A percentile compares a stretch with the other conserved stretches of the same genome.
Evolutionary conservation across 2,797 vertebrate genomes (phyloP).

Genomic region (Sebastes oblongus): DNA sequence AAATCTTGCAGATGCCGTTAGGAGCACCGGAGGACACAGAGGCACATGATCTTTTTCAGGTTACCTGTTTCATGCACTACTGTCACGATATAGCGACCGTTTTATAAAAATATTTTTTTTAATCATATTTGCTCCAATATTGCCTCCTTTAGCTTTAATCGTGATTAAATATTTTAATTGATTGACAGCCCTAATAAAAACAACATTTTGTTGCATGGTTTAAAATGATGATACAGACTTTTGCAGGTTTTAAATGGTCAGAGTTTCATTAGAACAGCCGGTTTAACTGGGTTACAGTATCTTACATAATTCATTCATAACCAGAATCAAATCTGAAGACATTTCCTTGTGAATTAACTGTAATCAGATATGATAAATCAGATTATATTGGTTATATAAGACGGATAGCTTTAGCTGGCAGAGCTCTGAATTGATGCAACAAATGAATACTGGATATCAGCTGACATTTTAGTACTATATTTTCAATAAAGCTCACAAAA

Average conservation of each 20-base stretch:
- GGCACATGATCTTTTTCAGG: too few relatives aligned
- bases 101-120: too few relatives aligned
- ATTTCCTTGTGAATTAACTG: constrained; percentile 36
- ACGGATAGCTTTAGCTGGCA: constrained; percentile 15
- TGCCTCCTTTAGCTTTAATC: too few relatives aligned
- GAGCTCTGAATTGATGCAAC: constrained; percentile 18
- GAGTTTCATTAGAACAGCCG: not conserved
- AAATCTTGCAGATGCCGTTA: too few relatives aligned
- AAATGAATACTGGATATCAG: constrained; percentile 17
- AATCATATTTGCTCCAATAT: too few relatives aligned
- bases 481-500: not conserved
- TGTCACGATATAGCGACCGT: too few relatives aligned
- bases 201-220: not conserved
- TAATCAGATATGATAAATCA: constrained; percentile 48
- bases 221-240: not conserved
- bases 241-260: not conserved
- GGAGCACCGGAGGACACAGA: too few relatives aligned
- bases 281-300: not conserved
- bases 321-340: constrained; percentile 5
- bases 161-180: too few relatives aligned
- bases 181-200: not conserved
- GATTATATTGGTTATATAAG: constrained; percentile 58
- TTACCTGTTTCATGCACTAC: too few relatives aligned
- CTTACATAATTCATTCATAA: constrained; percentile 40
- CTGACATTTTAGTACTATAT: constrained; percentile 25